These are phyloP conservation scores for Spodoptera frugiperda DNA, from an alignment of 1,140 invertebrate species.

Conservation along the genomic window DNA sequence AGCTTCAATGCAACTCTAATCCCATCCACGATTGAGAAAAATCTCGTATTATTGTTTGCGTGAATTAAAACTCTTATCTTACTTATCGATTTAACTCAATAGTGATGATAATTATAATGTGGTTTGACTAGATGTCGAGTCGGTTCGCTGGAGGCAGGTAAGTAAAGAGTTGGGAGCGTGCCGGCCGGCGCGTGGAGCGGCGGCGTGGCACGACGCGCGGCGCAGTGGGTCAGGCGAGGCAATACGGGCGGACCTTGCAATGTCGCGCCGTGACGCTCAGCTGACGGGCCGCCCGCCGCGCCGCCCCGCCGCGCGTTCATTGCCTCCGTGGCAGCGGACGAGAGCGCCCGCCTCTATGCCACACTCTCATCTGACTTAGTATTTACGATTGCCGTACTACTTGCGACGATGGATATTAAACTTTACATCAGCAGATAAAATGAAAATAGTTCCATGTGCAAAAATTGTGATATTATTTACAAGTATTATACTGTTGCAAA, in stretches of 20 bases:
- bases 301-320: slow-evolving; percentile 77
- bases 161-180: not conserved
- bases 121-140: no score
- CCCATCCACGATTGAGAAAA: no score
- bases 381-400: slow-evolving; percentile 21
- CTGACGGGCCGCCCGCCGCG: slow-evolving; percentile 76
- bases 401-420: slow-evolving; percentile 15
- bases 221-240: slow-evolving; percentile 80
- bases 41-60: no score
- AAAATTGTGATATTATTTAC: slow-evolving; percentile 38
- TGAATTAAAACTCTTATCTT: no score
- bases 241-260: slow-evolving; percentile 85
- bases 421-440: not conserved
- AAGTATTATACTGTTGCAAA: slow-evolving; percentile 26
- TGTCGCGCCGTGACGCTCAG: slow-evolving; percentile 86
- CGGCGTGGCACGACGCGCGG: slow-evolving; percentile 63
- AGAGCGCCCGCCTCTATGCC: slow-evolving; percentile 71
- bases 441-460: slow-evolving; percentile 32
- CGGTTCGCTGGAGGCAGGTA: not conserved
- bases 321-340: slow-evolving; percentile 78
- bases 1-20: no score
- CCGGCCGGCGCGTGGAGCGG: slow-evolving; percentile 45
- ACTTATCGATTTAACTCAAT: no score
- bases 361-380: slow-evolving; percentile 25
- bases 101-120: not conserved